Evolutionary conservation across 2,113 vertebrate species (phyloP).

Genomic region (Corapipo altera): DNA sequence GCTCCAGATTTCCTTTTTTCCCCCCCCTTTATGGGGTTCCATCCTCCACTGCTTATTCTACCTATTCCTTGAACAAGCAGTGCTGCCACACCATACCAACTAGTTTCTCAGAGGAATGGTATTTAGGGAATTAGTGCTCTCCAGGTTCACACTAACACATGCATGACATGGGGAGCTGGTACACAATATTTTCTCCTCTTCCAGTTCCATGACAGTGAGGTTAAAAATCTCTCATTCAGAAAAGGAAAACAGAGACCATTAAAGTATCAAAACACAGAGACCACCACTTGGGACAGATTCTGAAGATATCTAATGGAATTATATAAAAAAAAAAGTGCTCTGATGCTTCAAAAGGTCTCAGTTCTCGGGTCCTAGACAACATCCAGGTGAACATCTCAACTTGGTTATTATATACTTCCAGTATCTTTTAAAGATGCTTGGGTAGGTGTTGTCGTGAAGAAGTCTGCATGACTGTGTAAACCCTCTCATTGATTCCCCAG

Average conservation of each 20-base stretch:
- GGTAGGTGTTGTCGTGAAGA: background rate
- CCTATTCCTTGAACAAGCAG: background rate
- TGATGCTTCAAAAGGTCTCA: background rate
- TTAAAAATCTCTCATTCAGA: background rate
- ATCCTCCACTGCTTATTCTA: background rate
- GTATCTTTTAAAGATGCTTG: background rate
- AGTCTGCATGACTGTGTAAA: background rate
- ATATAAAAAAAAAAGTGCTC: background rate
- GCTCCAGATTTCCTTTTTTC: background rate
- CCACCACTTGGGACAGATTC: background rate
- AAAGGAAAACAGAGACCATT: background rate
- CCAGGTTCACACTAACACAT: background rate
- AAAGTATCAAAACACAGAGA: background rate
- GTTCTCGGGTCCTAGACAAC: background rate
- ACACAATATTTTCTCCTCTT: background rate
- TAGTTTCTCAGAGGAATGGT: background rate
- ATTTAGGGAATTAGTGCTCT: background rate
- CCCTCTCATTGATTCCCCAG: background rate
- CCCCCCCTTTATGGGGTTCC: background rate
- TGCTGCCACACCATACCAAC: background rate
- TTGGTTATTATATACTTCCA: background rate
- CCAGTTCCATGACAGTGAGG: background rate
- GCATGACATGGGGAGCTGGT: background rate
- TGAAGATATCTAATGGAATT: background rate
- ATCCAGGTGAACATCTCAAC: background rate